Conservation (phyloP, 2,797 vertebrate species). For the Eulemur albifrons region DNA sequence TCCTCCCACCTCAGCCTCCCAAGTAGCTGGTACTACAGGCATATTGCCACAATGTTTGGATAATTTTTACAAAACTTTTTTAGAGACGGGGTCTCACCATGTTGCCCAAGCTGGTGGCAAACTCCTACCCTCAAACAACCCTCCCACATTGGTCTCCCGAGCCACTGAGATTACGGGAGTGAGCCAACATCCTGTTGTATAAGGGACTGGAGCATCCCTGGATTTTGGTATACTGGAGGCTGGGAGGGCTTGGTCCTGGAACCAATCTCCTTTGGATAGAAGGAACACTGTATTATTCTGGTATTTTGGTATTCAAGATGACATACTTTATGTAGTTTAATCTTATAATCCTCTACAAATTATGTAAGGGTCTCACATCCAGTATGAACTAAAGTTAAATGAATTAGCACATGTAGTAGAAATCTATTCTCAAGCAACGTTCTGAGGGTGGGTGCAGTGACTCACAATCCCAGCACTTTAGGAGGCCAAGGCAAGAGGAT, state of each 20-base stretch:
- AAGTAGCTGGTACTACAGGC: not conserved
- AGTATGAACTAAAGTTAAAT: slow-evolving; percentile 42
- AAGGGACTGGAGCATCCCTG: not conserved
- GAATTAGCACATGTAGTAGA: not conserved
- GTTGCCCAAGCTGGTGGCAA: not conserved
- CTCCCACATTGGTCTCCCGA: not conserved
- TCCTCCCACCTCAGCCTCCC: not conserved
- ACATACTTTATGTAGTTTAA: not conserved
- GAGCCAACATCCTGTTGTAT: not conserved
- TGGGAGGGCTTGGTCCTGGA: not conserved
- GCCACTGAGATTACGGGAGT: not conserved
- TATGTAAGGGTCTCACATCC: not conserved
- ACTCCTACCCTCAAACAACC: not conserved
- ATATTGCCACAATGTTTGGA: not conserved
- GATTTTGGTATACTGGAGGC: not conserved
- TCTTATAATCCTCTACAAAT: slow-evolving; percentile 18
- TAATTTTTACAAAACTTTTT: not conserved
- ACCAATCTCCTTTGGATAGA: not conserved
- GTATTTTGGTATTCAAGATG: slow-evolving; percentile 9
- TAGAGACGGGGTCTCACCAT: not conserved
- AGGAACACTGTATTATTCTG: not conserved
- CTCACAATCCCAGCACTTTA: not conserved
- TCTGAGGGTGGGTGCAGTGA: not conserved
- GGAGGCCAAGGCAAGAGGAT: not conserved
- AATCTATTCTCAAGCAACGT: slow-evolving; percentile 29